Evolutionary conservation across 2,797 vertebrate genomes (phyloP).

Genomic region (Hyperoplus immaculatus): DNA sequence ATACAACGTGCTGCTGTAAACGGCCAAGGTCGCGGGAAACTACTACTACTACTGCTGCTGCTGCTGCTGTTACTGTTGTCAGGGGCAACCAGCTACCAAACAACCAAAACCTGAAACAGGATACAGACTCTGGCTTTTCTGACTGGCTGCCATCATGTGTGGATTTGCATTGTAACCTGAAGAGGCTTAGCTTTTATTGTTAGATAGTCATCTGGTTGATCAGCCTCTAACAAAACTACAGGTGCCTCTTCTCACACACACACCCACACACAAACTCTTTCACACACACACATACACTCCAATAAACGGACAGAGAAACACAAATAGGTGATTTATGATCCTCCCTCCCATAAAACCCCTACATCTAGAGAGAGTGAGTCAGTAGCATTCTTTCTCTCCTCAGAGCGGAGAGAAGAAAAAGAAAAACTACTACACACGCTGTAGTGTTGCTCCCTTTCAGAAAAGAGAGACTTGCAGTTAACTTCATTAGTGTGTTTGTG

Average conservation of each 20-base stretch:
- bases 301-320: constrained; percentile 4
- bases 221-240: constrained; percentile 39
- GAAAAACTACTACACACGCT: constrained; percentile 31
- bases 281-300: not conserved
- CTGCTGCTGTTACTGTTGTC: constrained; percentile 8
- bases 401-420: constrained; percentile 50
- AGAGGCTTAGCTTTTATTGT: constrained; percentile 72
- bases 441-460: constrained; percentile 50
- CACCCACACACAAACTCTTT: constrained; percentile 13
- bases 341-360: constrained; percentile 60
- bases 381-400: constrained; percentile 76
- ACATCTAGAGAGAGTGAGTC: constrained; percentile 80
- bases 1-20: constrained; percentile 67
- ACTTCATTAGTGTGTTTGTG: constrained; percentile 41
- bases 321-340: constrained; percentile 72
- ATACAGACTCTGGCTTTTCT: constrained; percentile 62
- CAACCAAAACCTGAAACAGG: constrained; percentile 78
- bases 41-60: constrained; percentile 51
- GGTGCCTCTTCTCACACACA: constrained; percentile 25
- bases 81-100: constrained; percentile 79
- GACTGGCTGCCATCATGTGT: constrained; percentile 49
- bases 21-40: constrained; percentile 43
- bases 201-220: constrained; percentile 59
- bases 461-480: constrained; percentile 62
- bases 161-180: constrained; percentile 75